phyloP scores from a whole-genome alignment of 2,113 vertebrate species.

The Hymenochirus boettgeri region DNA sequence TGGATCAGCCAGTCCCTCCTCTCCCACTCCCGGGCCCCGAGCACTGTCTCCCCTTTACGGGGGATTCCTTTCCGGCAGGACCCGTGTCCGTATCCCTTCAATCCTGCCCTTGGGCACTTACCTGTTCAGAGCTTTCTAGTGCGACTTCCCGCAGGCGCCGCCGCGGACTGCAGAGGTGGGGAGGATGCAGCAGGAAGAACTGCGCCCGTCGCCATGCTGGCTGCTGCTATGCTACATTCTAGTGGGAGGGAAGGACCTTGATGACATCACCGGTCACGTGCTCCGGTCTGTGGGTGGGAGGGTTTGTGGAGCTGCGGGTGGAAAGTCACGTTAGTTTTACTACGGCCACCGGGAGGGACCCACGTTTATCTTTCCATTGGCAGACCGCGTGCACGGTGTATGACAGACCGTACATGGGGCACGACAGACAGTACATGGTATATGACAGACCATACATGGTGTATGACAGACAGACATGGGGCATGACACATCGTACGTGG shows the following conservation, averaged over 20 bases:
- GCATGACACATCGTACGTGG: too few species aligned
- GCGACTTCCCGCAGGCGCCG: conserved; percentile 60
- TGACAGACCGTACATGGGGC: too few species aligned
- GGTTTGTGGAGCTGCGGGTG: not conserved
- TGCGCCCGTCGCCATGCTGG: conserved; percentile 88
- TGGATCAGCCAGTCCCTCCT: not conserved
- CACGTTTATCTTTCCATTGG: too few species aligned
- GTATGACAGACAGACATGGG: too few species aligned
- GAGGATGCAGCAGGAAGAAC: conserved; percentile 69
- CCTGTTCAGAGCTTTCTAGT: conserved; percentile 56
- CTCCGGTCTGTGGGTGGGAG: conserved; percentile 45
- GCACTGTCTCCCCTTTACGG: not conserved
- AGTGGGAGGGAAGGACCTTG: not conserved
- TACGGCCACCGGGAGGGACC: too few species aligned
- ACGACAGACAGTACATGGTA: too few species aligned
- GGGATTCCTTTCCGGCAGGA: not conserved
- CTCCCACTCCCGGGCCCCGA: conserved; percentile 8
- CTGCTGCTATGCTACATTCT: conserved; percentile 34
- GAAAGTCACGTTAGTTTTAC: too few species aligned
- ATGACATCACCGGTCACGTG: conserved; percentile 27
- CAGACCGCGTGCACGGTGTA: too few species aligned
- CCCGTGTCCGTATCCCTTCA: not conserved
- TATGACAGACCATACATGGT: too few species aligned
- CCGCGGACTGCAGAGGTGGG: conserved; percentile 73
- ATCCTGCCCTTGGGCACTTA: conserved; percentile 6